A percentile compares a stretch with the other conserved stretches of the same genome.
Evolutionary conservation across 2,888 invertebrate species (phyloP).

Genomic region (Cosmorhoe ocellata): DNA sequence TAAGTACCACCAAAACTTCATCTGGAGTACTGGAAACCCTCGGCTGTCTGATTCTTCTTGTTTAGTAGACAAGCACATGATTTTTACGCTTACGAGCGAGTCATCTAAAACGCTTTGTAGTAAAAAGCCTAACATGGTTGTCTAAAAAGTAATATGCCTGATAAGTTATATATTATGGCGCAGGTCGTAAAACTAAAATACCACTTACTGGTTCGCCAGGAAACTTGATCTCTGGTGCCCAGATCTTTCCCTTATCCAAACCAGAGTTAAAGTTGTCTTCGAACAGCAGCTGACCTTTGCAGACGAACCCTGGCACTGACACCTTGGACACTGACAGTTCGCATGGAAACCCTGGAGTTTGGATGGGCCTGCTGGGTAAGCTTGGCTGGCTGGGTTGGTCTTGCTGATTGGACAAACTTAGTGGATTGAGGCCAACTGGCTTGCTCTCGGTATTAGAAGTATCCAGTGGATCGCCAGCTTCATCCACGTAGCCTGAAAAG

Average conservation of each 20-base stretch:
- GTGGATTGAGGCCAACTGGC: neutral
- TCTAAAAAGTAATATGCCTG: too few relatives aligned
- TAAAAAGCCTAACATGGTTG: too few relatives aligned
- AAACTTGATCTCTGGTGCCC: constrained; percentile 83
- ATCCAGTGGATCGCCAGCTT: constrained; percentile 48
- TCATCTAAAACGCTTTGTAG: too few relatives aligned
- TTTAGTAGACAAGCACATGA: too few relatives aligned
- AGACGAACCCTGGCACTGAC: constrained; percentile 65
- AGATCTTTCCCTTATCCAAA: constrained; percentile 71
- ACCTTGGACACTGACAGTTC: constrained; percentile 59
- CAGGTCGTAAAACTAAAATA: neutral
- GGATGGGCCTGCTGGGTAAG: constrained; percentile 5
- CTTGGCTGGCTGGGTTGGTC: neutral
- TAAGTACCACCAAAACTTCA: too few relatives aligned
- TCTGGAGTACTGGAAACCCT: too few relatives aligned
- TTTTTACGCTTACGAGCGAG: too few relatives aligned
- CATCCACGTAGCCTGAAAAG: constrained; percentile 57
- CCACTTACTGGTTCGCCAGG: constrained; percentile 83
- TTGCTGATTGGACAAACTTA: neutral
- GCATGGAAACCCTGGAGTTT: constrained; percentile 52
- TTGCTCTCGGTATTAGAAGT: neutral
- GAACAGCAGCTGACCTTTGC: constrained; percentile 84
- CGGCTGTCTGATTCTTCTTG: too few relatives aligned
- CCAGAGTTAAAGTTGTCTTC: constrained; percentile 81
- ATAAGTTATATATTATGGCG: too few relatives aligned